A percentile compares a stretch with the other conserved stretches of the same genome.
Conservation (phyloP, 2,113 vertebrate species). For the Misgurnus mizolepis region DNA sequence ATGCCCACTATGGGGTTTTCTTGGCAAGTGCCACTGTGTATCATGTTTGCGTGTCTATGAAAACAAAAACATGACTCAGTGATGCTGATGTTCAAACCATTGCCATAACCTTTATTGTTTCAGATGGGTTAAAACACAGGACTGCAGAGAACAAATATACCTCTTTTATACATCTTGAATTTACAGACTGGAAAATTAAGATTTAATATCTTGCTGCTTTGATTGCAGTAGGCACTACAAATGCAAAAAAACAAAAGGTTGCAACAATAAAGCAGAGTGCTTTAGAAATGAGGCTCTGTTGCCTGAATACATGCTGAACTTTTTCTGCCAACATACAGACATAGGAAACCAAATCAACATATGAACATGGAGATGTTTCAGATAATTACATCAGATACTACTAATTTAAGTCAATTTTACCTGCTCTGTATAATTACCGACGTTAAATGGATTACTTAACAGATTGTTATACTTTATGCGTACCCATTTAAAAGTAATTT, state of each 20-base stretch:
- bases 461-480: no score
- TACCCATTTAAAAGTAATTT: no score
- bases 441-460: no score
- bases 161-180: background rate
- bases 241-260: conserved; percentile 50
- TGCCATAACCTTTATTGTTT: background rate
- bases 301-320: background rate
- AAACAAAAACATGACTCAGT: conserved; percentile 6
- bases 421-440: no score
- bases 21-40: conserved; percentile 71
- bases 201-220: conserved; percentile 29
- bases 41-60: conserved; percentile 60
- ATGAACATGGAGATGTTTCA: background rate
- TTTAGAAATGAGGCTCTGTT: background rate
- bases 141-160: background rate
- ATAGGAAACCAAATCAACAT: background rate
- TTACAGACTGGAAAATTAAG: no score
- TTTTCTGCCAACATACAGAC: background rate
- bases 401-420: background rate
- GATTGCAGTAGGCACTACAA: conserved; percentile 60
- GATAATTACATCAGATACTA: background rate
- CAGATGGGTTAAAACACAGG: background rate
- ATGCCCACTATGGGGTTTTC: conserved; percentile 66
- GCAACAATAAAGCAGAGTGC: conserved; percentile 57
- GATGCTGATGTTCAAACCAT: conserved; percentile 15